Evolutionary conservation across 2,888 invertebrate genomes (phyloP), one percentile per base, ranked within the genome.

Genomic region (Lasius fuliginosus): DNA sequence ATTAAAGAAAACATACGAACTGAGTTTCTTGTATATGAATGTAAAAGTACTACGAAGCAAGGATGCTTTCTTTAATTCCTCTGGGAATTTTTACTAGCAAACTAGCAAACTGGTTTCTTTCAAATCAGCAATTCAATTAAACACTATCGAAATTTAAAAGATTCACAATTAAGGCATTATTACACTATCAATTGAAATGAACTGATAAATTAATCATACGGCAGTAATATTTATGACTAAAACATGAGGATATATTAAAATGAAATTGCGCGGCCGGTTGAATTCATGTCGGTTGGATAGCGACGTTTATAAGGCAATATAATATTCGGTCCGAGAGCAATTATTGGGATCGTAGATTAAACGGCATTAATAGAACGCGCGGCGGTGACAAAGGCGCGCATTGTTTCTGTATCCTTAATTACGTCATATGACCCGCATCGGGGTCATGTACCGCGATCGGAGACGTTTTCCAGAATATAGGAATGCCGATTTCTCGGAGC

Each of bases 351-450:
- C 60, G 79, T 58, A 79, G 71, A 79, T 79, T 79, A 69, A 79
- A 58, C 71, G 58, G 33, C 60, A 79, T 79, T 71, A 69, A 69
- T 71, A 58, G 69, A 67, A 71, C 30, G 49, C 18, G 49, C 49
- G 58, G 58, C 58, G 23, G n/a, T 46, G 33, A 71, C 46, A 71
- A 81, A 65, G 73, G 46, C 73, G 46, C 3, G 58, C 46, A 71
- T 81, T 81, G 73, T 81, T 71, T 81, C 60, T 81, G 71, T 71
- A 79, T 79, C 58, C 56, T 71, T 79, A 79, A 79, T 79, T 79
- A 71, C 79, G 71, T 79, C 79, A 79, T 23, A 77, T 30, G 77
- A 77, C 64, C 77, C 30, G 77, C 53, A 76, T 68, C 56, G 58
- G 42, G 42, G 69, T 79, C 58, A 11, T 79, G 69, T 53, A 58